Evolutionary conservation across 1,140 invertebrate species (phyloP), one percentile per base, ranked within the genome.

Genomic region (Drosophila kurseongensis): DNA sequence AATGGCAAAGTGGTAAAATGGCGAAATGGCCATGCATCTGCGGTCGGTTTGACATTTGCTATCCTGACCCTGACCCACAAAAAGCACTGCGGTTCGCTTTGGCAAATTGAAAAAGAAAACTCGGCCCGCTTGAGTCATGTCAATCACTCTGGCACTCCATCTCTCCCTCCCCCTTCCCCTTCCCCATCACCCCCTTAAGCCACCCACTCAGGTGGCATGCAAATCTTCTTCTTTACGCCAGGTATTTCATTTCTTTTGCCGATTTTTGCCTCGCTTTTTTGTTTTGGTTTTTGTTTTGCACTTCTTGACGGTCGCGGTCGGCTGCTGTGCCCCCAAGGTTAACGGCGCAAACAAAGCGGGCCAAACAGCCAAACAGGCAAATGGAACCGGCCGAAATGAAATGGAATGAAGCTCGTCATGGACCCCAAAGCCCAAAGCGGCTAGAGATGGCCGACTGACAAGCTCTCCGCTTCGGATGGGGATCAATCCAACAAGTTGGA

Each of bases 11-110:
- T 16, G 38, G 35, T 32, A 55, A 32, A 10, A 42, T 69, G 63
- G 63, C 54, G 4, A 23, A 61, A n/a, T 3, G 42, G 35, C 44
- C 16, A 41, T 67, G 66, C 65, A 50, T 47, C 75, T 61, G 74
- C 29, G 69, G 68, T 65, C 75, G 63, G 62, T 48, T 75, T 88
- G 83, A 88, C 83, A 86, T 86, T 86, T 88, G 83, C 60, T 67
- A 62, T 73, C 57, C 79, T 88, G 84, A 88, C 83, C 83, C 83
- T 89, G 83, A 88, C 83, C 84, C 84, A 88, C 79, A 88, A 85
- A 84, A 58, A 45, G 41, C 35, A 18, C 18, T 36, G 27, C n/a
- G 40, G n/a, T 38, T 32, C 29, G 48, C 48, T 51, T 12, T 50
- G 71, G 55, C 48, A 74, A 78, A 78, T 62, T 69, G 60, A 78